Evolutionary conservation across 2,797 vertebrate species (phyloP).

Genomic region (Botia almorhae): DNA sequence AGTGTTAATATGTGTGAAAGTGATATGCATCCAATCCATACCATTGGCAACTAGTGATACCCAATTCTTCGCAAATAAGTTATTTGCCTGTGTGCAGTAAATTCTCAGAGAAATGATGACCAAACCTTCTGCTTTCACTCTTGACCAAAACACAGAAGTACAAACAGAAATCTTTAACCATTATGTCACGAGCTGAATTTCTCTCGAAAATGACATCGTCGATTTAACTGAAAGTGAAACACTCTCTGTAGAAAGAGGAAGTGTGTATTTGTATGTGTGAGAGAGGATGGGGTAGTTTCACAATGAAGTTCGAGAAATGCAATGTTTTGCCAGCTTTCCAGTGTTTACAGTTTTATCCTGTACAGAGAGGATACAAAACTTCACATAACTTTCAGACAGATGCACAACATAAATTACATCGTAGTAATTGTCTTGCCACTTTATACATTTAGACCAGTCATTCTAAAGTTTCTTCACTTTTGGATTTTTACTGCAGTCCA

Average conservation of each 20-base stretch:
- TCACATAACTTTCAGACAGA: conserved; percentile 20
- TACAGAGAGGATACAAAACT: conserved; percentile 1
- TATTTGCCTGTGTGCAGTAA: not conserved
- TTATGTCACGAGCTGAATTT: not conserved
- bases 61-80: not conserved
- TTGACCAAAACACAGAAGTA: not conserved
- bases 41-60: not conserved
- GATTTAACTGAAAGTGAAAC: not conserved
- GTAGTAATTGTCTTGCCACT: not conserved
- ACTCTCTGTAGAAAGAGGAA: conserved; percentile 55
- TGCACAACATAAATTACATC: not conserved
- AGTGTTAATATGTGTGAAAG: not conserved
- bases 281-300: conserved; percentile 41
- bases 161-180: not conserved
- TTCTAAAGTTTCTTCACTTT: not conserved
- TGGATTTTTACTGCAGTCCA: not conserved
- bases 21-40: not conserved
- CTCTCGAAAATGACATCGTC: not conserved
- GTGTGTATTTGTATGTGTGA: conserved; percentile 43
- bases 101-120: not conserved
- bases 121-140: not conserved
- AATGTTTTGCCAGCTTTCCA: conserved; percentile 29
- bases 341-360: conserved; percentile 25
- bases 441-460: not conserved
- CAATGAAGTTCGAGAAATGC: conserved; percentile 40